phyloP scores from a whole-genome alignment of 2,797 vertebrate species.

The Onychomys leucogaster region DNA sequence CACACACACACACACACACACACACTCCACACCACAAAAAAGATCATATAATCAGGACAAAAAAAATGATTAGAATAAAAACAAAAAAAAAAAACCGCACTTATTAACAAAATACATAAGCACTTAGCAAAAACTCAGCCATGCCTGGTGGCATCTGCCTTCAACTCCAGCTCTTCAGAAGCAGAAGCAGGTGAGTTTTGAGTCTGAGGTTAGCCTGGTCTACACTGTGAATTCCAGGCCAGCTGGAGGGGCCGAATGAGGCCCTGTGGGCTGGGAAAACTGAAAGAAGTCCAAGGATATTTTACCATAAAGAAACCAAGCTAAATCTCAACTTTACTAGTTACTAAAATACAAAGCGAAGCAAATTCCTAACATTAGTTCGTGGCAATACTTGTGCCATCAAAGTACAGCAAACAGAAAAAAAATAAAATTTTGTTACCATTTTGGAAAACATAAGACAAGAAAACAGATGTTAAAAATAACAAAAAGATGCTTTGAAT shows the following conservation, averaged over 20 bases:
- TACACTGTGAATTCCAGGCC: background rate
- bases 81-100: background rate
- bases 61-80: background rate
- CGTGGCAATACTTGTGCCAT: background rate
- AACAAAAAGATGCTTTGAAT: conserved; percentile 5
- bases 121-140: background rate
- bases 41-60: background rate
- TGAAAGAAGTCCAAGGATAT: background rate
- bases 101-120: background rate
- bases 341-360: background rate
- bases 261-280: background rate
- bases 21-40: background rate
- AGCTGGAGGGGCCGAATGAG: background rate
- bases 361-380: background rate
- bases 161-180: background rate
- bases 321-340: background rate
- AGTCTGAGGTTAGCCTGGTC: background rate
- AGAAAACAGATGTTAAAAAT: background rate
- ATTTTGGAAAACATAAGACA: background rate
- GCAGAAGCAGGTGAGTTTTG: too few relatives aligned
- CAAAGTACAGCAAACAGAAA: background rate
- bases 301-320: background rate
- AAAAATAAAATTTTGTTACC: background rate
- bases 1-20: background rate
- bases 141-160: background rate